A percentile compares a stretch with the other conserved stretches of the same genome.
Conservation (phyloP, 2,797 vertebrate species). For the Brachyrhaphis roseni region DNA sequence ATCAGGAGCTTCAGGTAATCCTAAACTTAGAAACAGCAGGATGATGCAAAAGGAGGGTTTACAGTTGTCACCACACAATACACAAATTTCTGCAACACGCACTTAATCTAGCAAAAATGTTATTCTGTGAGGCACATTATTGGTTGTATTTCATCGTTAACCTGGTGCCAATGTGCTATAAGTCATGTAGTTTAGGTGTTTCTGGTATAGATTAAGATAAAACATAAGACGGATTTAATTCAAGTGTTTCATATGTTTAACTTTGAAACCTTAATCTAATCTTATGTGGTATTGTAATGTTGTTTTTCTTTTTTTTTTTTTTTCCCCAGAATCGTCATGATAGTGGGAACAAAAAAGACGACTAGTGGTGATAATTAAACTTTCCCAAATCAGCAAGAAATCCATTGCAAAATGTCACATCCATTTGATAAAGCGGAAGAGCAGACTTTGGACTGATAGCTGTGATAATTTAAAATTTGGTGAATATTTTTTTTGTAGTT, state of each 20-base stretch:
- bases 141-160: neutral
- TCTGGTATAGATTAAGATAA: neutral
- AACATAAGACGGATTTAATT: neutral
- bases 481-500: conserved; percentile 5
- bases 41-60: neutral
- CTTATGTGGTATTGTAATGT: neutral
- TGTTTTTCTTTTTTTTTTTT: neutral
- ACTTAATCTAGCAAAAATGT: neutral
- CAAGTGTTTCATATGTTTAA: neutral
- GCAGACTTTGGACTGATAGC: conserved; percentile 2
- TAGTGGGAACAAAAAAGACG: conserved; percentile 67
- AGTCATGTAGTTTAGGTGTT: neutral
- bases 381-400: neutral
- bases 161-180: neutral
- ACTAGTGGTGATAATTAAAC: conserved; percentile 42
- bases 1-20: conserved; percentile 87
- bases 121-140: neutral
- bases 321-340: conserved; percentile 69
- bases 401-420: conserved; percentile 17
- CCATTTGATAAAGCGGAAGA: conserved; percentile 7
- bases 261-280: neutral
- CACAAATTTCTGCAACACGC: neutral
- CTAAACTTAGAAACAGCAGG: neutral
- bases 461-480: conserved; percentile 15
- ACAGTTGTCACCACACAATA: neutral